Conservation (phyloP, 2,888 invertebrate genomes). For the Philereme transversata region DNA sequence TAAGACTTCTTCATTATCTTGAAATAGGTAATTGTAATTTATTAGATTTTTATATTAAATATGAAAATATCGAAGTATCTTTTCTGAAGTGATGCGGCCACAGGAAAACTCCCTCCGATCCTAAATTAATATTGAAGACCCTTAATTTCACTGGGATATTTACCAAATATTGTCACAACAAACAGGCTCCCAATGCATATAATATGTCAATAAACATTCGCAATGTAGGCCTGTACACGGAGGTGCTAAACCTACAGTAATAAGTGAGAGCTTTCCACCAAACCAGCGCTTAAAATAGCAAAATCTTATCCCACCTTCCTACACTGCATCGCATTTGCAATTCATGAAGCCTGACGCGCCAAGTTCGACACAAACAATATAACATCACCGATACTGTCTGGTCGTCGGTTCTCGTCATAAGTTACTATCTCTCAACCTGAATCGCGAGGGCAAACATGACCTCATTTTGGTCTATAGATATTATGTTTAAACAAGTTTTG, state of each 20-base stretch:
- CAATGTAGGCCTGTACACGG: background rate
- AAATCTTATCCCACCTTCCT: slow-evolving; percentile 9
- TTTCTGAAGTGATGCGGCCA: too few relatives aligned
- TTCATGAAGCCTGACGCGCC: slow-evolving; percentile 14
- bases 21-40: too few relatives aligned
- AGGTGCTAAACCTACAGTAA: slow-evolving; percentile 5
- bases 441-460: slow-evolving; percentile 18
- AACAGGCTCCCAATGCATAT: background rate
- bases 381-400: slow-evolving; percentile 13
- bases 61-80: too few relatives aligned
- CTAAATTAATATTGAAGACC: too few relatives aligned
- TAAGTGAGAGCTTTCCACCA: slow-evolving; percentile 4
- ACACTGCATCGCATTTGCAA: slow-evolving; percentile 16
- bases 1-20: too few relatives aligned
- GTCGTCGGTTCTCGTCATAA: slow-evolving; percentile 5
- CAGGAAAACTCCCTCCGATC: too few relatives aligned
- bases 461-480: slow-evolving; percentile 15
- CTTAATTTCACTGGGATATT: too few relatives aligned
- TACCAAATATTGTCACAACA: background rate
- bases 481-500: slow-evolving; percentile 11
- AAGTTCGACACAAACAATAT: slow-evolving; percentile 13
- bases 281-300: slow-evolving; percentile 9
- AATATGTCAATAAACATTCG: background rate
- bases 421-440: slow-evolving; percentile 18
- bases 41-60: too few relatives aligned